phyloP scores from a whole-genome alignment of 2,797 vertebrate genomes.

The Argentina silus region DNA sequence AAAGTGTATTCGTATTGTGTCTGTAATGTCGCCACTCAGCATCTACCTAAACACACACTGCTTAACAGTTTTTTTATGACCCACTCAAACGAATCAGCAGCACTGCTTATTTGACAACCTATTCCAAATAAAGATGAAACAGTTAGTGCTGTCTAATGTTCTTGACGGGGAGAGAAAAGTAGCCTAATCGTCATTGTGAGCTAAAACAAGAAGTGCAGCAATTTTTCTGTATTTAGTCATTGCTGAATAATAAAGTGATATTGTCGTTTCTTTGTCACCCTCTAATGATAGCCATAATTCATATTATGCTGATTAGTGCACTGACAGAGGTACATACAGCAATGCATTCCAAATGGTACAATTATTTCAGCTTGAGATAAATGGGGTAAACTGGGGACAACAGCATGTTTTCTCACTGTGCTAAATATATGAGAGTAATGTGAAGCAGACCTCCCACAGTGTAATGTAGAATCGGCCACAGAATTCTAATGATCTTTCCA shows the following conservation, averaged over 20 bases:
- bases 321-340: conserved; percentile 30
- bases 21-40: neutral
- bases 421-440: conserved; percentile 23
- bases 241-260: conserved; percentile 70
- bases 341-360: conserved; percentile 48
- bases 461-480: neutral
- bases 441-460: neutral
- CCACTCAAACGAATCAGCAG: neutral
- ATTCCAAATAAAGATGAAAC: neutral
- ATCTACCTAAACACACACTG: neutral
- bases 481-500: neutral
- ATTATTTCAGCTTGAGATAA: conserved; percentile 33
- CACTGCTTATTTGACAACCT: neutral
- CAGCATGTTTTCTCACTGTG: conserved; percentile 33
- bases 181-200: conserved; percentile 56
- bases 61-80: neutral
- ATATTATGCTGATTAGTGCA: conserved; percentile 67
- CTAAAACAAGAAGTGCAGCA: conserved; percentile 57
- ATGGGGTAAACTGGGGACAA: conserved; percentile 40
- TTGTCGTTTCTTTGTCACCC: conserved; percentile 62
- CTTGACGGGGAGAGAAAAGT: neutral
- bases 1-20: neutral
- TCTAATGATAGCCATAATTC: conserved; percentile 73
- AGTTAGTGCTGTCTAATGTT: neutral
- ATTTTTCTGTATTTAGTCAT: conserved; percentile 55